phyloP scores from a whole-genome alignment of 37 sponge, comb jelly and placozoan genomes.

The Mnemiopsis leidyi region DNA sequence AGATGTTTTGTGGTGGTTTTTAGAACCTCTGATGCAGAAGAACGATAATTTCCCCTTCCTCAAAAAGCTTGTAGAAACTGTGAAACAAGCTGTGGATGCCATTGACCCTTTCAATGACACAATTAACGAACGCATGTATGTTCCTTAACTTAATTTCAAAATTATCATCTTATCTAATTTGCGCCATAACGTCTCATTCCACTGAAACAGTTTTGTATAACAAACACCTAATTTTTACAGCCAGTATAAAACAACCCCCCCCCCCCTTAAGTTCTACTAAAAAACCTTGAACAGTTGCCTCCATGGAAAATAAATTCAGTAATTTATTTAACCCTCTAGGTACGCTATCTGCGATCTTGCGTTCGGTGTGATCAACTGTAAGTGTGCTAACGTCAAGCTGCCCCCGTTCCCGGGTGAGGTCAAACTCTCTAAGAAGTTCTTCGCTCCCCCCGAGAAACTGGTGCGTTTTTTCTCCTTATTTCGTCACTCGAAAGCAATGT shows the following conservation, averaged over 20 bases:
- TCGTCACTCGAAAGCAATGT: too few species aligned
- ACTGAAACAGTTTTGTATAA: too few species aligned
- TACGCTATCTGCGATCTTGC: conserved; percentile 59
- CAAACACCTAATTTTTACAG: too few species aligned
- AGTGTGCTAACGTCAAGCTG: conserved; percentile 56
- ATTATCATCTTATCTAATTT: too few species aligned
- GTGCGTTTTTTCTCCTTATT: neutral
- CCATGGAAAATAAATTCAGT: too few species aligned
- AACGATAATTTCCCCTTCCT: conserved; percentile 79
- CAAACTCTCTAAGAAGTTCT: conserved; percentile 54
- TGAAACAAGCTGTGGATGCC: conserved; percentile 83
- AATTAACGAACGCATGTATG: conserved; percentile 68
- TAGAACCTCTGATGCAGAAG: conserved; percentile 78
- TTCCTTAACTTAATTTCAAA: too few species aligned
- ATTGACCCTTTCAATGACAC: conserved; percentile 72
- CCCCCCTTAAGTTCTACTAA: too few species aligned
- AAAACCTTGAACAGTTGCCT: too few species aligned
- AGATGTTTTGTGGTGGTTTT: conserved; percentile 75
- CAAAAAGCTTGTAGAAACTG: conserved; percentile 73
- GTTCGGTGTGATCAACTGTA: conserved; percentile 57
- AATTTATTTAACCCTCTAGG: neutral
- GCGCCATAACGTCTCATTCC: too few species aligned
- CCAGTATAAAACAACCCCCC: too few species aligned
- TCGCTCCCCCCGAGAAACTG: conserved; percentile 46
- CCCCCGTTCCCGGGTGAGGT: conserved; percentile 63